Evolutionary conservation across 2,797 vertebrate species (phyloP), one percentile per base, ranked within the genome.

Genomic region (Poeciliopsis gracilis): DNA sequence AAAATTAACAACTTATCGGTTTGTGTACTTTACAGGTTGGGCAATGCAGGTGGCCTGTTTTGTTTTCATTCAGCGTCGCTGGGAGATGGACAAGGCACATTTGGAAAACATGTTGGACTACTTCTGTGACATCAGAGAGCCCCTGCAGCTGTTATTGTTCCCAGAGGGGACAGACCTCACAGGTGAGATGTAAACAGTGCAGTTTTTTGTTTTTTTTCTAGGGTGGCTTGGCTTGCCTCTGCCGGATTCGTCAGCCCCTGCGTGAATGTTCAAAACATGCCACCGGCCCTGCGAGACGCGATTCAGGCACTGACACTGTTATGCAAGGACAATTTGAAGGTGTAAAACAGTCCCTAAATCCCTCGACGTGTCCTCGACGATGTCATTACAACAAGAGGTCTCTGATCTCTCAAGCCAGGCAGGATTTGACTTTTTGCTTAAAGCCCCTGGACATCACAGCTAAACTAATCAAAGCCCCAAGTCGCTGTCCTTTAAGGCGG

Each of bases 141-240:
- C 98, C 0, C 93, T 99, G 38, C 98, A 99, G 88, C 97, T 99
- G 80, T 97, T 99, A 49, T 95, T 99, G 86, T 99, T 99, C 91
- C 98, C 98, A 0, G 98, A 99, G 92, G 98, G 98, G 89, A 99
- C 98, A 33, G 98, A 99, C 93, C 97, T 99, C 79, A 99, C 98
- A 78, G 97, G 98, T 99, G 92, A 95, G 90, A 61, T 16, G 28
- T 20, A 55, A 63, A 86, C 20, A 75, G n/a, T 15, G 51, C 73
- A 72, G 9, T 23, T 20, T 49, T 47, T 47, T 16, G 2, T 0
- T 16, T 47, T 15, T 4, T 41, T 30, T 30, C n/a, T 15, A 5
- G 23, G 55, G 71, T 75, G 1, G 1, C 61, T 57, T 73, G 1
- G 1, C 61, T 49, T 77, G 6, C 69, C 80, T 33, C 72, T 49